Evolutionary conservation across 2,113 vertebrate genomes (phyloP).

Genomic region (Varanus salvator): DNA sequence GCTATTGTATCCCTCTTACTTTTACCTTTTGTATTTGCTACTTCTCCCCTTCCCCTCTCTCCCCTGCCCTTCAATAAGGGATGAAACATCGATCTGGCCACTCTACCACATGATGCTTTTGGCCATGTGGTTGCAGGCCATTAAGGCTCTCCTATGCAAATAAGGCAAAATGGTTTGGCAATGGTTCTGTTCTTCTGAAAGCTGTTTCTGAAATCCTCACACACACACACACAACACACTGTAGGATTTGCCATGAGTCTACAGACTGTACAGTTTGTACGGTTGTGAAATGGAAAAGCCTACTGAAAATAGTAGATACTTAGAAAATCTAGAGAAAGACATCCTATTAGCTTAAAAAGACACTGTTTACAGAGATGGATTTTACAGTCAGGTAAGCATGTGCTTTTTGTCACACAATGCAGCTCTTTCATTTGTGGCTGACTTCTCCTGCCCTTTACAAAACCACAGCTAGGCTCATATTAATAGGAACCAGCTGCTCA

Average conservation of each 20-base stretch:
- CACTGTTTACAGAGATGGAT: neutral
- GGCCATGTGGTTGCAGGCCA: too few relatives aligned
- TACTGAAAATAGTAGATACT: neutral
- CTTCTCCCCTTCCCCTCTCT: too few relatives aligned
- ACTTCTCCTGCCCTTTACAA: conserved; percentile 1
- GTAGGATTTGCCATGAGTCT: neutral
- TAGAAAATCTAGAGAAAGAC: neutral
- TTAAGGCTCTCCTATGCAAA: neutral
- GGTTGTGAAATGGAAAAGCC: neutral
- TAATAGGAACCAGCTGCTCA: neutral
- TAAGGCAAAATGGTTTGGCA: neutral
- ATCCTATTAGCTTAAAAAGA: too few relatives aligned
- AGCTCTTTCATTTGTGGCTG: neutral
- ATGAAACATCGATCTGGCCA: too few relatives aligned
- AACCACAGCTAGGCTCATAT: neutral
- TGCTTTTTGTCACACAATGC: neutral
- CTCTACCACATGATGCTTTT: too few relatives aligned
- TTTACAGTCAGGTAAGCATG: neutral
- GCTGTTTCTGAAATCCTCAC: too few relatives aligned
- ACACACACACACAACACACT: too few relatives aligned
- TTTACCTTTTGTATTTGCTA: too few relatives aligned
- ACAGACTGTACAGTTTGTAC: neutral
- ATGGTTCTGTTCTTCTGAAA: neutral
- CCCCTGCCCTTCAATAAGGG: too few relatives aligned
- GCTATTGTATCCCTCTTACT: too few relatives aligned